Conservation (phyloP, 2,113 vertebrate genomes). For the Sorex araneus region DNA sequence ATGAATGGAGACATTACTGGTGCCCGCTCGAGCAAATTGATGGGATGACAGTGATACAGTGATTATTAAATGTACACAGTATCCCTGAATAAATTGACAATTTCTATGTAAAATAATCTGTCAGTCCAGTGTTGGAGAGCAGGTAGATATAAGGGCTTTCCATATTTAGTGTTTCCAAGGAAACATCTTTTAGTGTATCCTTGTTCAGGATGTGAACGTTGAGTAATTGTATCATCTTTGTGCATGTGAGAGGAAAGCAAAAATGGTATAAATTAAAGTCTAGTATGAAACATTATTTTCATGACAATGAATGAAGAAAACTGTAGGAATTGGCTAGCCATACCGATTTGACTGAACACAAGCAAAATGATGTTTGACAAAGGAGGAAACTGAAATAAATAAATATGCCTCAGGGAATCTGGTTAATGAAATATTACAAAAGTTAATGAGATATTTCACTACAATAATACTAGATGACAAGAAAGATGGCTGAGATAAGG, state of each 20-base stretch:
- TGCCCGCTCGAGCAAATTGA: too few relatives aligned
- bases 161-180: conserved; percentile 74
- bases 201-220: conserved; percentile 34
- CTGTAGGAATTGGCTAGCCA: conserved; percentile 31
- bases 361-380: conserved; percentile 53
- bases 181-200: conserved; percentile 58
- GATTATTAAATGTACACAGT: conserved; percentile 10
- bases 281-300: conserved; percentile 54
- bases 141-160: conserved; percentile 54
- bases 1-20: too few relatives aligned
- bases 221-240: conserved; percentile 7
- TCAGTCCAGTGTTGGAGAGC: conserved; percentile 67
- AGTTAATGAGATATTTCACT: neutral
- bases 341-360: conserved; percentile 63
- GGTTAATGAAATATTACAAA: conserved; percentile 62
- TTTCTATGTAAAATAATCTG: conserved; percentile 60
- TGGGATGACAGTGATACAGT: too few relatives aligned
- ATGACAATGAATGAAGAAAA: conserved; percentile 37
- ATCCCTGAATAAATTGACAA: conserved; percentile 54
- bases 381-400: conserved; percentile 56
- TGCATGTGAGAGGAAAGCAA: conserved; percentile 63
- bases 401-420: conserved; percentile 39
- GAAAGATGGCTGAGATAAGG: conserved; percentile 41
- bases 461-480: conserved; percentile 48
- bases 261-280: conserved; percentile 61